Conservation (phyloP, 2,888 invertebrate species). For the Slavum lentiscoides region DNA sequence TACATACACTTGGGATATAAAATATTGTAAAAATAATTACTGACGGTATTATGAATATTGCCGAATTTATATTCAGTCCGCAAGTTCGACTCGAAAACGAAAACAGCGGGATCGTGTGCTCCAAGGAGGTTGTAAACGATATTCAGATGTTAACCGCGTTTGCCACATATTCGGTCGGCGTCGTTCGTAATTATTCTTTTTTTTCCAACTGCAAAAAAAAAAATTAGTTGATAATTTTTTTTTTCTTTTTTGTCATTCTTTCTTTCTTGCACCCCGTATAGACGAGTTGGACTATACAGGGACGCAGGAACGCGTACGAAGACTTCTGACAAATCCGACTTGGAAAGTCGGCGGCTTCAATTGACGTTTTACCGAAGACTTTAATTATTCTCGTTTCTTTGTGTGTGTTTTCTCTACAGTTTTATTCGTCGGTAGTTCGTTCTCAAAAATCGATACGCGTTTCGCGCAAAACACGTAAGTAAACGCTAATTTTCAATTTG, state of each 20-base stretch:
- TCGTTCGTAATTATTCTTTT: not conserved
- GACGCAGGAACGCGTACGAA: not conserved
- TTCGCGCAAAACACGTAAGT: not conserved
- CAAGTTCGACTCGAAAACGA: not conserved
- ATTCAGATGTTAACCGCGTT: constrained; percentile 9
- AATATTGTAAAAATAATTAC: too few species aligned
- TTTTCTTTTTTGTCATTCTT: not conserved
- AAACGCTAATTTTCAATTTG: not conserved
- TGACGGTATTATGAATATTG: too few species aligned
- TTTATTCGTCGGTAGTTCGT: not conserved
- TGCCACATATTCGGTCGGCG: constrained; percentile 28
- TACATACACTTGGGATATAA: too few species aligned
- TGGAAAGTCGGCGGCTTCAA: not conserved
- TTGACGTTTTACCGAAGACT: too few species aligned
- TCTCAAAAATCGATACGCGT: not conserved
- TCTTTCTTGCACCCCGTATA: too few species aligned
- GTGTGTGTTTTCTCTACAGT: not conserved
- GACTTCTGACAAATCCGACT: not conserved
- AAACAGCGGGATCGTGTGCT: constrained; percentile 2
- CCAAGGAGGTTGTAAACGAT: constrained; percentile 17
- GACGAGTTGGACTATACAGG: not conserved
- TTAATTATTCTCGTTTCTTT: not conserved
- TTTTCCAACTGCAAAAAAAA: constrained; percentile 22
- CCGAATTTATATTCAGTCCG: too few species aligned
- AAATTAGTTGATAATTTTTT: constrained; percentile 30